Evolutionary conservation across 2,113 vertebrate species (phyloP).

Genomic region (Trachemys scripta): DNA sequence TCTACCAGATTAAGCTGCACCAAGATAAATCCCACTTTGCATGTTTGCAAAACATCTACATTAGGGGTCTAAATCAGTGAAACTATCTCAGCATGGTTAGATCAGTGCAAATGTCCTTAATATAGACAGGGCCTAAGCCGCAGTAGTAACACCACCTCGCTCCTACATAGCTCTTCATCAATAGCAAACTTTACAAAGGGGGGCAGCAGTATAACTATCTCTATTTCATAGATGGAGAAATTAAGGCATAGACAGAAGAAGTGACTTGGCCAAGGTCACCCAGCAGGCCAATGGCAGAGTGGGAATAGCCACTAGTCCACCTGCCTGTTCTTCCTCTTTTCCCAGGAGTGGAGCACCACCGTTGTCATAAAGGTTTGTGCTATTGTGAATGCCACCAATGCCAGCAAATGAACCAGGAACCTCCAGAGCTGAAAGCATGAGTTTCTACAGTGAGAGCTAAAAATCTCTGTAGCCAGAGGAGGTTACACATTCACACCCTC

Average conservation of each 20-base stretch:
- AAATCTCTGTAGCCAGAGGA: neutral
- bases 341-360: neutral
- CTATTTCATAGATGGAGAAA: neutral
- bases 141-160: neutral
- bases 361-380: neutral
- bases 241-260: neutral
- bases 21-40: neutral
- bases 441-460: neutral
- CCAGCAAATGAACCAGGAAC: neutral
- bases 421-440: accelerated
- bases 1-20: neutral
- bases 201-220: too few relatives aligned
- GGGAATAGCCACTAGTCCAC: neutral
- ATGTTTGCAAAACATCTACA: neutral
- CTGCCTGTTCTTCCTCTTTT: neutral
- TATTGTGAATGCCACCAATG: neutral
- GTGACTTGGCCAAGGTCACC: neutral
- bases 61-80: too few relatives aligned
- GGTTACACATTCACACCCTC: neutral
- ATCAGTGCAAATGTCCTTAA: neutral
- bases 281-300: neutral
- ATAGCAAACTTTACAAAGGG: neutral
- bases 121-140: neutral
- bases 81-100: neutral
- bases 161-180: neutral